Base-by-base conservation (phyloP, 2,797 vertebrate species). In the Alauda arvensis region DNA sequence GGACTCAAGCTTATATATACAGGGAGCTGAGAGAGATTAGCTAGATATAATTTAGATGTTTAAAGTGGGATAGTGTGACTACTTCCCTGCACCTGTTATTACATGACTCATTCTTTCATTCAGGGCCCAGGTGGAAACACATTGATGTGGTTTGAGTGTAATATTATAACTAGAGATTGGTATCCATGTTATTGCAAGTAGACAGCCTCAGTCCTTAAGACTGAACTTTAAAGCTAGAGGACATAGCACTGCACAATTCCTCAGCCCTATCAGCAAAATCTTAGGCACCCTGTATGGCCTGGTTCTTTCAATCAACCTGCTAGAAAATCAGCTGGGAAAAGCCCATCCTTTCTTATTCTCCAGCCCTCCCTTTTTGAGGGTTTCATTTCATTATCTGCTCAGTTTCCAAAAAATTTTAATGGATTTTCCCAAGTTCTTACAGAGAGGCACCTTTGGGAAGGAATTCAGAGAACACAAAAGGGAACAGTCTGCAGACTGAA, bases 131-230 rank as follows among this genome's bases (percentile, higher is more conserved):
- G 88, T 91, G 83, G 80, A 93, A 93, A 65, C 40, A 81, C 83
- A 85, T 39, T 94, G 91, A 94, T 94, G 93, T 93, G 92, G 91
- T 94, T 87, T 83, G 68, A 85, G 85, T 91, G 85, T 94, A 91
- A 91, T 90, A 77, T 59, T 93, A 59, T 91, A 94, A 81, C 76
- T 78, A 81, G 67, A 85, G 86, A 72, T 88, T 89, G 81, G 83
- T 82, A 86, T 93, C 87, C 82, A 9, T 83, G 42, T 88, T 88
- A 77, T 83, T 92, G 26, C n/a, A 51, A 87, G 76, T 69, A 80
- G 52, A 81, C 59, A 48, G 76, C 55, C 40, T 40, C 77, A 61
- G 66, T 87, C 70, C 87, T 87, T 70, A 67, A 84, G 77, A 25
- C 28, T 67, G 70, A 78, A 63, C 61, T 89, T 72, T 83, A 57